These are phyloP conservation scores for Trissolcus brochymenae DNA, from an alignment of 2,888 invertebrate genomes.

Conservation along the genomic window DNA sequence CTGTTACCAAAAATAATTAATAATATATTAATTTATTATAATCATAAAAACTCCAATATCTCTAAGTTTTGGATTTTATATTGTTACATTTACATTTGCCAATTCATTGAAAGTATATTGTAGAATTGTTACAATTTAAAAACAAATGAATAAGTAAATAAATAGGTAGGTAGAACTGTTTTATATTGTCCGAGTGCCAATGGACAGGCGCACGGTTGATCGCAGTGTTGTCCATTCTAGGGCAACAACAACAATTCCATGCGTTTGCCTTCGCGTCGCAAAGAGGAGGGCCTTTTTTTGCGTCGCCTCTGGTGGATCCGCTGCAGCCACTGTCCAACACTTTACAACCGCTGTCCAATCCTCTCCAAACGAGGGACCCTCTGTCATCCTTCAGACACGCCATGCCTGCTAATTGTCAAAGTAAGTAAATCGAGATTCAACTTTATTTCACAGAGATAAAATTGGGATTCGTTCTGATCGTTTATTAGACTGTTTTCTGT, in stretches of 20 bases:
- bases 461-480: too few relatives aligned
- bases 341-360: constrained; percentile 73
- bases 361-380: constrained; percentile 87
- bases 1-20: too few relatives aligned
- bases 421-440: constrained; percentile 80
- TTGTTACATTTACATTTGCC: neutral
- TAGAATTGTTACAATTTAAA: too few relatives aligned
- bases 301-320: constrained; percentile 74
- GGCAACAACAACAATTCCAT: constrained; percentile 97
- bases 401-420: constrained; percentile 92
- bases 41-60: too few relatives aligned
- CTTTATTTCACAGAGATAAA: neutral
- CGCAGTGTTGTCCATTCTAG: constrained; percentile 92
- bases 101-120: too few relatives aligned
- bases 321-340: constrained; percentile 73
- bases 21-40: too few relatives aligned
- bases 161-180: constrained; percentile 35
- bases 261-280: constrained; percentile 85
- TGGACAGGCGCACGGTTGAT: constrained; percentile 78
- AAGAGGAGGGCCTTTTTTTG: constrained; percentile 73
- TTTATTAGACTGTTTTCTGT: too few relatives aligned
- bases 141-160: too few relatives aligned
- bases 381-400: constrained; percentile 92
- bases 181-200: constrained; percentile 75
- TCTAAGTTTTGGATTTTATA: neutral